Conservation (phyloP, 2,888 invertebrate species). For the Cataglyphis altisquamis region DNA sequence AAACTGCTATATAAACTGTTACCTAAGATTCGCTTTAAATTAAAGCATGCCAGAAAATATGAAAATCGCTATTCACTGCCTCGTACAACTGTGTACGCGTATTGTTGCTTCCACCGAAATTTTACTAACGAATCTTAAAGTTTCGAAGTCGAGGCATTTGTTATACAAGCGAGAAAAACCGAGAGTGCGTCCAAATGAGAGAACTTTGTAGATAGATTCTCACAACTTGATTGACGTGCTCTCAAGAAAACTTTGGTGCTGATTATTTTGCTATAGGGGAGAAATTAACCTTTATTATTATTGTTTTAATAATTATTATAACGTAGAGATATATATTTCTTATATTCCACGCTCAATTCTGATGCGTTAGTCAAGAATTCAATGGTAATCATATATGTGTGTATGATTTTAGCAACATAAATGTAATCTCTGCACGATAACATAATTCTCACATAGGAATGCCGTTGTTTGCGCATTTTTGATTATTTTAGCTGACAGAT, state of each 20-base stretch:
- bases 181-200: slow-evolving; percentile 5
- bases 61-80: slow-evolving; percentile 38
- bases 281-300: slow-evolving; percentile 59
- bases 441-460: neutral
- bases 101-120: slow-evolving; percentile 33
- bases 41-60: slow-evolving; percentile 28
- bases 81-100: slow-evolving; percentile 29
- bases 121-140: slow-evolving; percentile 10
- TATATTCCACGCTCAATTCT: slow-evolving; percentile 50
- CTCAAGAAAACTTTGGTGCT: slow-evolving; percentile 60
- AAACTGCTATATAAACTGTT: slow-evolving; percentile 43
- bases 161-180: slow-evolving; percentile 5
- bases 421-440: neutral
- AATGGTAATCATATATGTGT: slow-evolving; percentile 8
- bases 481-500: neutral
- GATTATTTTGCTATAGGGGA: slow-evolving; percentile 57
- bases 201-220: slow-evolving; percentile 68
- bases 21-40: slow-evolving; percentile 55
- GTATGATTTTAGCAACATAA: slow-evolving; percentile 27
- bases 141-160: slow-evolving; percentile 42
- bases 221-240: slow-evolving; percentile 42
- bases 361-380: slow-evolving; percentile 16
- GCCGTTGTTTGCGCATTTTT: neutral
- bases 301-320: slow-evolving; percentile 63
- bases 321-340: slow-evolving; percentile 49